A percentile compares a stretch with the other conserved stretches of the same genome.
Evolutionary conservation across 2,888 invertebrate species (phyloP).

Genomic region (Drosophila mimetica): DNA sequence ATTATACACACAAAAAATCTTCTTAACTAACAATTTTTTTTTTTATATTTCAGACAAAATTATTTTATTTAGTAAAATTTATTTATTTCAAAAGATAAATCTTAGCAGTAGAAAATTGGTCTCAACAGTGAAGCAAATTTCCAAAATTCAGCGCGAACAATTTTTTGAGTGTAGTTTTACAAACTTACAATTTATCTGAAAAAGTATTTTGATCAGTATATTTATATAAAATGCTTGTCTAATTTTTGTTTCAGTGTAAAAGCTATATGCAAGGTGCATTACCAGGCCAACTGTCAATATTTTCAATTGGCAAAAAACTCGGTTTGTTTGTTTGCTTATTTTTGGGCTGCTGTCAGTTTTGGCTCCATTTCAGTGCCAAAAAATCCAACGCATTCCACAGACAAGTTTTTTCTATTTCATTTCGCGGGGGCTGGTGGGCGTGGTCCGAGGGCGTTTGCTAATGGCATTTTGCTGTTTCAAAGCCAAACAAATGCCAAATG

Average conservation of each 20-base stretch:
- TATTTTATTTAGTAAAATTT: too few relatives aligned
- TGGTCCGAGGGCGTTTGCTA: constrained; percentile 52
- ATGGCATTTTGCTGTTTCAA: constrained; percentile 68
- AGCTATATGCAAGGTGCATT: constrained; percentile 25
- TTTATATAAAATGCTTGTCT: too few relatives aligned
- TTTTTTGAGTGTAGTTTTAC: too few relatives aligned
- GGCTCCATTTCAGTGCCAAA: constrained; percentile 51
- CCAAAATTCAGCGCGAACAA: too few relatives aligned
- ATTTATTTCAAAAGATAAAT: too few relatives aligned
- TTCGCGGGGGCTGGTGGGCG: constrained; percentile 42
- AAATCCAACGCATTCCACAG: constrained; percentile 26
- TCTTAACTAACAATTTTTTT: too few relatives aligned
- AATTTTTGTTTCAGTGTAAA: neutral
- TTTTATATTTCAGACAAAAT: too few relatives aligned
- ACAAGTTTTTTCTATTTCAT: constrained; percentile 6
- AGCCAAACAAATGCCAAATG: constrained; percentile 50
- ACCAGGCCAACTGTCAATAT: constrained; percentile 38
- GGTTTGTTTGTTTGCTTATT: constrained; percentile 24
- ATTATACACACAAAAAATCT: too few relatives aligned
- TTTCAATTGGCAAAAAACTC: constrained; percentile 24
- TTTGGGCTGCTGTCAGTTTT: constrained; percentile 54
- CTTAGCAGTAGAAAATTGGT: too few relatives aligned
- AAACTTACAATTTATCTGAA: neutral
- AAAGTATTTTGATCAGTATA: too few relatives aligned
- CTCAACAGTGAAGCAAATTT: too few relatives aligned